Conservation (phyloP, 1,140 invertebrate species). For the Limonius californicus region DNA sequence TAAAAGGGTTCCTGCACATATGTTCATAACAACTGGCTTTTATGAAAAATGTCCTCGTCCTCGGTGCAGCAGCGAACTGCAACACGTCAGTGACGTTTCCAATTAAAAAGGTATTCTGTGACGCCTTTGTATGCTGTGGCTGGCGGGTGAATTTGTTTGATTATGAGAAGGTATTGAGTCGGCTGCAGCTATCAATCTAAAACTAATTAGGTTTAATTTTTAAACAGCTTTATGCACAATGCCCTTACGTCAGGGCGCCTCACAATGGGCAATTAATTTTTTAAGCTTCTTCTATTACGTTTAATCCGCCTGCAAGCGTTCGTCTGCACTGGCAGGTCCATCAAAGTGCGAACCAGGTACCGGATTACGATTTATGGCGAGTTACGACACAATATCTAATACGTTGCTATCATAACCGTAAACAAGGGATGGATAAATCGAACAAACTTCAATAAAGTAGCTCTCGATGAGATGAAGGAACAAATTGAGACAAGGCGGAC, state of each 20-base stretch:
- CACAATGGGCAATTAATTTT: constrained; percentile 32
- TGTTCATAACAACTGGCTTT: no score
- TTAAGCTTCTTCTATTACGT: constrained; percentile 24
- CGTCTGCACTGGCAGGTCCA: background rate
- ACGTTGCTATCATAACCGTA: constrained; percentile 24
- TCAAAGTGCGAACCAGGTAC: constrained; percentile 4
- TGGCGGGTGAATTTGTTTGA: constrained; percentile 29
- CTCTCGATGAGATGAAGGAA: constrained; percentile 21
- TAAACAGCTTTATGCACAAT: constrained; percentile 24
- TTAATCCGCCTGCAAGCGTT: constrained; percentile 16
- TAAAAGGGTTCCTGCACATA: no score
- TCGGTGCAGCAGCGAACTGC: no score
- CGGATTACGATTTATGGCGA: constrained; percentile 17
- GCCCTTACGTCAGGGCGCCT: background rate
- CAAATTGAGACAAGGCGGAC: constrained; percentile 17
- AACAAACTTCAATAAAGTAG: constrained; percentile 24
- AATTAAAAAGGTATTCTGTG: constrained; percentile 30
- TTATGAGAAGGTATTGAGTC: constrained; percentile 20
- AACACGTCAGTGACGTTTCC: constrained; percentile 5
- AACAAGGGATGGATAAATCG: constrained; percentile 26
- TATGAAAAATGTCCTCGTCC: no score
- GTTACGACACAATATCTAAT: constrained; percentile 22
- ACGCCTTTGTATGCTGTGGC: constrained; percentile 22
- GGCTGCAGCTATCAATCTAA: constrained; percentile 30
- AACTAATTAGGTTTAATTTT: constrained; percentile 36